Evolutionary conservation across 2,888 invertebrate genomes (phyloP).

Genomic region (Hemistola chrysoprasaria): DNA sequence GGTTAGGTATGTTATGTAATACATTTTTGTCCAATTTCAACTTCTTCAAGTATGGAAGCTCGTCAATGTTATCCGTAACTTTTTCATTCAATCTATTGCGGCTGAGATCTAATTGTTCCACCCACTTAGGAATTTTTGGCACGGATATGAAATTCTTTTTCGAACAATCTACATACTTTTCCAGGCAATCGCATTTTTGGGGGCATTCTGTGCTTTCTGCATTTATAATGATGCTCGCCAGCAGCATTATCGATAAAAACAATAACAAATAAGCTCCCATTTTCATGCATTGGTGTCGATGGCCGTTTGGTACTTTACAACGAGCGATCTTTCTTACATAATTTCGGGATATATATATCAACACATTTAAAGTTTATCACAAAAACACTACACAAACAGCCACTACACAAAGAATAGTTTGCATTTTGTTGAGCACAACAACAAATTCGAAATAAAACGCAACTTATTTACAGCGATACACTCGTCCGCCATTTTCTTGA

Average conservation of each 20-base stretch:
- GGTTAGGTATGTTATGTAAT: conserved; percentile 79
- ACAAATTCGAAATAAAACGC: conserved; percentile 50
- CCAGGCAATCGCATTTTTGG: conserved; percentile 87
- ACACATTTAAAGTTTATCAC: conserved; percentile 41
- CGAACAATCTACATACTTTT: conserved; percentile 89
- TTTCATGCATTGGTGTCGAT: conserved; percentile 71
- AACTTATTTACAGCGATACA: conserved; percentile 58
- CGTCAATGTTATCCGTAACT: conserved; percentile 58
- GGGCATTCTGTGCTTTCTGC: conserved; percentile 83
- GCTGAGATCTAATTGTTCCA: conserved; percentile 86
- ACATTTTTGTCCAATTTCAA: conserved; percentile 82
- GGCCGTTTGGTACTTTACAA: conserved; percentile 55
- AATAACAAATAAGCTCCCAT: conserved; percentile 76
- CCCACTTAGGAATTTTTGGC: conserved; percentile 90
- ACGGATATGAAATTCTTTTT: conserved; percentile 86
- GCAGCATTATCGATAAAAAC: conserved; percentile 57
- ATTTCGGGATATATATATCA: conserved; percentile 46
- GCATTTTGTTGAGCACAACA: conserved; percentile 53
- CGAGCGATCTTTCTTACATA: conserved; percentile 65
- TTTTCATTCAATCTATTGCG: conserved; percentile 70
- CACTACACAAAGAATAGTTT: conserved; percentile 40
- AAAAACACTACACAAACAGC: conserved; percentile 46
- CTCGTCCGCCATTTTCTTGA: conserved; percentile 69
- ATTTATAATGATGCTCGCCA: conserved; percentile 51
- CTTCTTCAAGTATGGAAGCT: conserved; percentile 56